A percentile compares a stretch with the other conserved stretches of the same genome.
Conservation (phyloP, 2,888 invertebrate species). For the Ennomos fuscantarius region DNA sequence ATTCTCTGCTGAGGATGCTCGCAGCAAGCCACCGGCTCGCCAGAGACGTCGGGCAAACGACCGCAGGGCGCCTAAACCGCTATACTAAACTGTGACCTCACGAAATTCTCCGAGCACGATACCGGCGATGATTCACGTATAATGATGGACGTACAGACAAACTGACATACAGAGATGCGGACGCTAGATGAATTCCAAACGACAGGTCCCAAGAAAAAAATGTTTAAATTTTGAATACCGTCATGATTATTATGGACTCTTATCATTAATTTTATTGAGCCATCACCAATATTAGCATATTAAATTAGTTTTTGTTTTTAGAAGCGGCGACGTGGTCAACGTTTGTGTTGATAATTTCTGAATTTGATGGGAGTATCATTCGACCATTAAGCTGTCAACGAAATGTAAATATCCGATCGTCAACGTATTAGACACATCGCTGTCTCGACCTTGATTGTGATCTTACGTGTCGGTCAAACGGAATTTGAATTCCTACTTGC, state of each 20-base stretch:
- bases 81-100: conserved; percentile 85
- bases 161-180: conserved; percentile 72
- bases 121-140: conserved; percentile 77
- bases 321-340: conserved; percentile 41
- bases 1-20: conserved; percentile 49
- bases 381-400: conserved; percentile 58
- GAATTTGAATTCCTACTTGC: conserved; percentile 27
- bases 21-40: conserved; percentile 44
- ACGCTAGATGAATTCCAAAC: conserved; percentile 73
- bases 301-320: conserved; percentile 60
- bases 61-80: conserved; percentile 83
- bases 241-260: conserved; percentile 52
- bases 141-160: conserved; percentile 74
- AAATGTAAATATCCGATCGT: conserved; percentile 49
- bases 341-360: conserved; percentile 49
- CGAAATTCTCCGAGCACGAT: conserved; percentile 81
- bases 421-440: conserved; percentile 35
- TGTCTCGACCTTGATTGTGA: conserved; percentile 44
- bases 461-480: conserved; percentile 39
- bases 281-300: conserved; percentile 62
- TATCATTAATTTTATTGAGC: conserved; percentile 66
- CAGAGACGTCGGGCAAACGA: conserved; percentile 63
- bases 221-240: conserved; percentile 51
- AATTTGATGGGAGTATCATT: conserved; percentile 48
- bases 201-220: conserved; percentile 56